These are phyloP conservation scores for Solen grandis DNA, from an alignment of 1,140 invertebrate genomes.

Conservation along the genomic window DNA sequence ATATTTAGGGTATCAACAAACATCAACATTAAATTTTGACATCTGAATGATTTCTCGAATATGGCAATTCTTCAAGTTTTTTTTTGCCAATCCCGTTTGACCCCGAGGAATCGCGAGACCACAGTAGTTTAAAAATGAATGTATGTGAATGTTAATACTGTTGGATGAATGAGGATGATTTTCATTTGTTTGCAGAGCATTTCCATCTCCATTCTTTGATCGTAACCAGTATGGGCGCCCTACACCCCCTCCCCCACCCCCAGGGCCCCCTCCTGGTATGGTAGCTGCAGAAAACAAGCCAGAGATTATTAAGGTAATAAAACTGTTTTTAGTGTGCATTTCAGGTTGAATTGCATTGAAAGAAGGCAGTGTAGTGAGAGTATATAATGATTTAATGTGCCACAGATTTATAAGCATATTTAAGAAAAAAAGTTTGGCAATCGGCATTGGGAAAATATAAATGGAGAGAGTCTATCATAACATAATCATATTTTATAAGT, in stretches of 20 bases:
- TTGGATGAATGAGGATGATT: too few relatives aligned
- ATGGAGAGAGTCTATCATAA: neutral
- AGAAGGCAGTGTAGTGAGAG: neutral
- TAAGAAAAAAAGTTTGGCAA: neutral
- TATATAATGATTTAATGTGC: too few relatives aligned
- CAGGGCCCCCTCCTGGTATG: slow-evolving; percentile 33
- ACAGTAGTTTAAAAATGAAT: too few relatives aligned
- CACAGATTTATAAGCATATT: neutral
- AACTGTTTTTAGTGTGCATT: neutral
- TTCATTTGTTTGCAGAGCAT: slow-evolving; percentile 13
- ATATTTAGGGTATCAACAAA: too few relatives aligned
- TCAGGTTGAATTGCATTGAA: neutral
- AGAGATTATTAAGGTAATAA: slow-evolving; percentile 80
- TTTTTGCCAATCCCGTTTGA: too few relatives aligned
- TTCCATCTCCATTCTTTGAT: slow-evolving; percentile 49
- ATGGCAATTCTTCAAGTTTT: too few relatives aligned
- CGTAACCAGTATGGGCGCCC: slow-evolving; percentile 3
- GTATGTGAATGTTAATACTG: too few relatives aligned
- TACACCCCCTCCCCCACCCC: slow-evolving; percentile 30
- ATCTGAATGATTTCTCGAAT: too few relatives aligned
- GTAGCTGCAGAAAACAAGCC: slow-evolving; percentile 50
- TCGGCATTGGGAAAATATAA: neutral
- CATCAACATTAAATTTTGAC: too few relatives aligned
- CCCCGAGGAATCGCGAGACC: too few relatives aligned
- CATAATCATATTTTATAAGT: neutral